Evolutionary conservation across 2,113 vertebrate genomes (phyloP), one percentile per base, ranked within the genome.

Genomic region (Bos indicus): DNA sequence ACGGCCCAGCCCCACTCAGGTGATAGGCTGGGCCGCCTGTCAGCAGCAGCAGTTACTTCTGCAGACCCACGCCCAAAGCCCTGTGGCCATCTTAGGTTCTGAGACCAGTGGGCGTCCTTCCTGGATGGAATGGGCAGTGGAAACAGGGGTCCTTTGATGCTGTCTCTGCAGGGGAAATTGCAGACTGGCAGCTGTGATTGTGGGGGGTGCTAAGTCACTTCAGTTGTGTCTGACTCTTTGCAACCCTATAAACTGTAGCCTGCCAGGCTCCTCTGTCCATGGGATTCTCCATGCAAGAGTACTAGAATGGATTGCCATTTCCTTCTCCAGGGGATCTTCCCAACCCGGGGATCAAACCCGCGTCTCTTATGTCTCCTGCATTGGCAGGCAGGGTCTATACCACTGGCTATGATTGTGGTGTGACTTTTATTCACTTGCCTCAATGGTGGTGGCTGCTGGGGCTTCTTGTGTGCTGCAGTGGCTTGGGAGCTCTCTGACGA

Each of bases 371-470:
- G 67, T 40, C n/a, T 71, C n/a, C 67, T 71, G n/a, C 67, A 3
- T 12, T 23, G 5, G 21, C n/a, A 71, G 10, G 19, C 67, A 12
- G 10, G 67, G 67, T 71, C 67, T 40, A 12, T 13, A 0, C 67
- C 67, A 40, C n/a, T 13, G 4, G 67, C 57, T 40, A 10, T 1
- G n/a, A n/a, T 4, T 13, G 8, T 11, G 2, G 5, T 7, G 9
- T 25, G 23, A 51, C 19, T n/a, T 43, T 67, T 28, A 19, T 7
- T 30, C 33, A 1, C 40, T 2, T 8, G 0, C 4, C 7, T 3
- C 2, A 0, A 0, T 36, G n/a, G 8, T 3, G 11, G 11, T 1
- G 33, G 33, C 57, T 1, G 36, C 5, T 5, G 48, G 3, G 54
- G 59, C 23, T 90, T 82, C 60, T 28, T 36, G 14, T 2, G 23